Conservation (phyloP, 37 sponge, comb jelly and placozoan species). For the Petrosia ficiformis region DNA sequence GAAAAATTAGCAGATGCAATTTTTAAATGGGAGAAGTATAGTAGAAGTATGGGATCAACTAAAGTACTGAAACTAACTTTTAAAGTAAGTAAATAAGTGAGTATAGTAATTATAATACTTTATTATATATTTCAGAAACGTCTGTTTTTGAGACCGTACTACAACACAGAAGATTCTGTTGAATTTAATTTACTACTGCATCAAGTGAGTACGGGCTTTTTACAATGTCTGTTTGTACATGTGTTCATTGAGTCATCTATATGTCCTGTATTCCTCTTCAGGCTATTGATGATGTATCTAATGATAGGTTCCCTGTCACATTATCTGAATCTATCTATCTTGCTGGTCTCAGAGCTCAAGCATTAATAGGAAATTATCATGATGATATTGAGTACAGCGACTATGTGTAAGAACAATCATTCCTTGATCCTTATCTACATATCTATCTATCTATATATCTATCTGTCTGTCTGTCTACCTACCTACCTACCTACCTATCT, state of each 20-base stretch:
- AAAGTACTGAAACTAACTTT: constrained; percentile 87
- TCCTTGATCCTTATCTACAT: not conserved
- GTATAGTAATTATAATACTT: not conserved
- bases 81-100: constrained; percentile 58
- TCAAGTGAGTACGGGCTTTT: constrained; percentile 72
- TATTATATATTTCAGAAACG: constrained; percentile 63
- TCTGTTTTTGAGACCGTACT: constrained; percentile 83
- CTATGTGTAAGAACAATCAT: constrained; percentile 44
- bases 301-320: constrained; percentile 83
- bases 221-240: not conserved
- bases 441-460: not conserved
- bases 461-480: no score
- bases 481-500: no score
- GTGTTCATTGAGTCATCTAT: not conserved
- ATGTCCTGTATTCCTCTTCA: constrained; percentile 18
- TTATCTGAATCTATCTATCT: constrained; percentile 83
- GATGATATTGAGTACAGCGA: constrained; percentile 58
- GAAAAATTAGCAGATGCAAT: constrained; percentile 98
- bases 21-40: constrained; percentile 98
- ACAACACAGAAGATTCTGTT: constrained; percentile 70
- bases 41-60: constrained; percentile 74
- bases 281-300: constrained; percentile 86
- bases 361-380: constrained; percentile 59
- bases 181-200: constrained; percentile 86
- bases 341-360: constrained; percentile 86